Percentiles rank a stretch among this genome's conserved stretches.
Evolutionary conservation across 2,797 vertebrate genomes (phyloP).

Genomic region (Agapornis canus): DNA sequence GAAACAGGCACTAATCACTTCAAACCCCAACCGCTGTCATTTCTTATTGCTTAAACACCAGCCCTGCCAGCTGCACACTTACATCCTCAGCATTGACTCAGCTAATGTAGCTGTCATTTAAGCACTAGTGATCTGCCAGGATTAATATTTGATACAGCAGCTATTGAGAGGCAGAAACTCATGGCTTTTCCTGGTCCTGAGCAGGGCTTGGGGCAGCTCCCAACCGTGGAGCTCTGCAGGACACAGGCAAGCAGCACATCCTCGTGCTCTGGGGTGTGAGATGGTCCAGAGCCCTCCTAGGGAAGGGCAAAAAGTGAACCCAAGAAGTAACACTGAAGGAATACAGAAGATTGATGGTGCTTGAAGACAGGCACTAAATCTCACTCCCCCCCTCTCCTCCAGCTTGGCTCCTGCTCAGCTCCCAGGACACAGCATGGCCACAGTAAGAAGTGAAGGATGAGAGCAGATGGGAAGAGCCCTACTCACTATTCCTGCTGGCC

Average conservation of each 20-base stretch:
- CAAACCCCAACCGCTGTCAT: neutral
- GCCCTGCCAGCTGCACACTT: conserved; percentile 44
- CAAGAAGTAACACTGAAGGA: neutral
- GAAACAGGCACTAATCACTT: conserved; percentile 6
- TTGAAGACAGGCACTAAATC: neutral
- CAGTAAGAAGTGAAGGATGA: neutral
- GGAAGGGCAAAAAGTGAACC: neutral
- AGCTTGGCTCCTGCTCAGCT: neutral
- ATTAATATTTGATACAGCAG: neutral
- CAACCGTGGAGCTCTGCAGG: neutral
- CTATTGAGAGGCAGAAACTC: accelerated
- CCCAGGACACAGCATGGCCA: neutral
- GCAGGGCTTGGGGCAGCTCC: neutral
- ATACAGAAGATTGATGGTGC: neutral
- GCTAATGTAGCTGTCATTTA: conserved; percentile 52
- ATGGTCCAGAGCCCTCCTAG: neutral
- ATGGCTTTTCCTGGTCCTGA: accelerated
- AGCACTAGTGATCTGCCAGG: conserved; percentile 5
- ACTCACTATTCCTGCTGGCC: neutral
- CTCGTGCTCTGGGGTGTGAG: neutral
- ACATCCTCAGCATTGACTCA: conserved; percentile 60
- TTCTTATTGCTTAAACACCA: conserved; percentile 44
- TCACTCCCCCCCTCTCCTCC: neutral
- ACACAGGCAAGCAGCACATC: accelerated
- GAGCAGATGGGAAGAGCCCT: neutral